Conservation (phyloP, 2,113 vertebrate genomes). For the Brachirus orientalis region DNA sequence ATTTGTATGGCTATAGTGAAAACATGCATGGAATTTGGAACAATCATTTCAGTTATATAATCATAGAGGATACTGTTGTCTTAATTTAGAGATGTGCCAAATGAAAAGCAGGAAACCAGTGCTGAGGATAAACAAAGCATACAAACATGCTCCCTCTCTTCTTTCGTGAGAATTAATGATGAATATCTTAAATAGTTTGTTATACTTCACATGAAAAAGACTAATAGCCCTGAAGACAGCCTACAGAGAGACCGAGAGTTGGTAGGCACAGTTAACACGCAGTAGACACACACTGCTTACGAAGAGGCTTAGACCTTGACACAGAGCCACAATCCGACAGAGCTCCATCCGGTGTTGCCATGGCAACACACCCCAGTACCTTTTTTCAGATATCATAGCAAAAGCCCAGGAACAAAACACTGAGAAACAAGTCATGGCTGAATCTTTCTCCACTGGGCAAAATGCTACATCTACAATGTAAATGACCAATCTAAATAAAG, state of each 20-base stretch:
- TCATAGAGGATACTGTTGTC: conserved; percentile 34
- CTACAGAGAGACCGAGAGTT: conserved; percentile 41
- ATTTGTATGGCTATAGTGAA: background rate
- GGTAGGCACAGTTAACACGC: conserved; percentile 64
- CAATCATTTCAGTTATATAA: conserved; percentile 57
- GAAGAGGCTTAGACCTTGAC: conserved; percentile 77
- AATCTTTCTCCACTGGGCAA: conserved; percentile 49
- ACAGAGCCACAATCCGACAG: conserved; percentile 73
- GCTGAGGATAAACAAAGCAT: conserved; percentile 22
- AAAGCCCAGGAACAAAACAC: conserved; percentile 70
- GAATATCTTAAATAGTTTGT: conserved; percentile 9
- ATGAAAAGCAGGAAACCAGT: conserved; percentile 17
- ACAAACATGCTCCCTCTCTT: background rate
- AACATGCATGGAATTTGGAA: conserved; percentile 39
- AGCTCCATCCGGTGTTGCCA: conserved; percentile 79
- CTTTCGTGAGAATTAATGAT: conserved; percentile 6
- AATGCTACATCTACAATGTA: conserved; percentile 22
- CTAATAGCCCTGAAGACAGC: conserved; percentile 29
- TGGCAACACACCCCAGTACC: conserved; percentile 77
- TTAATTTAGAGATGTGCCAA: conserved; percentile 33
- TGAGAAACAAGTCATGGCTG: conserved; percentile 42
- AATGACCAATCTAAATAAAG: conserved; percentile 27
- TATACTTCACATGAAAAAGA: conserved; percentile 3
- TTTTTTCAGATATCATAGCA: conserved; percentile 67
- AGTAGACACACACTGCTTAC: conserved; percentile 67